phyloP scores from a whole-genome alignment of 2,888 invertebrate species.

The Biston stratarius region DNA sequence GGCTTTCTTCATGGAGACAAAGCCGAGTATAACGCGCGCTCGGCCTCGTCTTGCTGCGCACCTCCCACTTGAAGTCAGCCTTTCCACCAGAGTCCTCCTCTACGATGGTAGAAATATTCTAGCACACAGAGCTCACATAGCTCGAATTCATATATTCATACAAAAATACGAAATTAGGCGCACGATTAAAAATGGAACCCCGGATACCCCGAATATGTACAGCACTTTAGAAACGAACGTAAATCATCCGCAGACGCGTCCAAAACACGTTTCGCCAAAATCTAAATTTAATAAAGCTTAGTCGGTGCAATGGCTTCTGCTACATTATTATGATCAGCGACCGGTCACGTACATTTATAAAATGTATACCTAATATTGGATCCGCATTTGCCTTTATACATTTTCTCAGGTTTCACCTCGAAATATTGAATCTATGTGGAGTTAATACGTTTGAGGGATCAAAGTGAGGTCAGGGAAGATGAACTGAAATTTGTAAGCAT shows the following conservation, averaged over 20 bases:
- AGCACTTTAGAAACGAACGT: slow-evolving; percentile 47
- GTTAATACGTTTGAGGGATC: slow-evolving; percentile 20
- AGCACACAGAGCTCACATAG: too few relatives aligned
- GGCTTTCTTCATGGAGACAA: too few relatives aligned
- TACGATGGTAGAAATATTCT: too few relatives aligned
- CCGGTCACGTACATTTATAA: slow-evolving; percentile 36
- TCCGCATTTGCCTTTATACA: slow-evolving; percentile 30
- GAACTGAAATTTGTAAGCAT: slow-evolving; percentile 43
- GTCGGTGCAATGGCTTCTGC: slow-evolving; percentile 29
- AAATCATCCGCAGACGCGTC: slow-evolving; percentile 58
- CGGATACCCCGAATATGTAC: slow-evolving; percentile 59
- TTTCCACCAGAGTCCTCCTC: too few relatives aligned
- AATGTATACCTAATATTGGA: slow-evolving; percentile 35
- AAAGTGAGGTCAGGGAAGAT: slow-evolving; percentile 25
- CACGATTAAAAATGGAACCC: too few relatives aligned
- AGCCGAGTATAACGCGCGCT: too few relatives aligned
- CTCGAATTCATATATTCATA: too few relatives aligned
- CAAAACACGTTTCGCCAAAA: slow-evolving; percentile 56
- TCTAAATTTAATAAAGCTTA: slow-evolving; percentile 54
- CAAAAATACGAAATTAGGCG: too few relatives aligned
- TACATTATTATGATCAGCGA: slow-evolving; percentile 26
- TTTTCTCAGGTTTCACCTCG: slow-evolving; percentile 30
- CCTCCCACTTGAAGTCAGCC: too few relatives aligned
- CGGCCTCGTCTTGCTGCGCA: too few relatives aligned
- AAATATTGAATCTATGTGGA: slow-evolving; percentile 27